A percentile compares a stretch with the other conserved stretches of the same genome.
Conservation (phyloP, 2,888 invertebrate genomes). For the Shargacucullia verbasci region DNA sequence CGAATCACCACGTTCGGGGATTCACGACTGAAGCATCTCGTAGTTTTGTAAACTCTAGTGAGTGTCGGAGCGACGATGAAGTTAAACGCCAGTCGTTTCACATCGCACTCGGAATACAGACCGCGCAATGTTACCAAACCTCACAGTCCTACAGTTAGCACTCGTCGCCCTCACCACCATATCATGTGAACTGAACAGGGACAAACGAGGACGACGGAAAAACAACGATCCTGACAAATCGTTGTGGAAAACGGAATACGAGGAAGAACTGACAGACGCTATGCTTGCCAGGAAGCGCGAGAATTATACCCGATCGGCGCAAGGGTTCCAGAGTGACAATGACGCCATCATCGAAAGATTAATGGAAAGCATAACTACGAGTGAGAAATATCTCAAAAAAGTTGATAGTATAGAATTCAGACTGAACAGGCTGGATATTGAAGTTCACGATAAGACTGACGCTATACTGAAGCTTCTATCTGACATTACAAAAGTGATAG, state of each 20-base stretch:
- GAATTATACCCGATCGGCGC: constrained; percentile 71
- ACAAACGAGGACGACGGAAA: constrained; percentile 65
- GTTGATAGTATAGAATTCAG: constrained; percentile 83
- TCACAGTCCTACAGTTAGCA: constrained; percentile 55
- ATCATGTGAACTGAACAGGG: constrained; percentile 58
- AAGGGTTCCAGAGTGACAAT: constrained; percentile 68
- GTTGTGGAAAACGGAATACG: constrained; percentile 83
- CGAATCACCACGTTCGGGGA: constrained; percentile 62
- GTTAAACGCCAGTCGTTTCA: constrained; percentile 62
- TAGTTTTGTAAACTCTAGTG: constrained; percentile 70
- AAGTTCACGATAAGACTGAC: constrained; percentile 83
- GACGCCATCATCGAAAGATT: constrained; percentile 80
- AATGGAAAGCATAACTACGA: constrained; percentile 80
- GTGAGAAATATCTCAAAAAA: constrained; percentile 83
- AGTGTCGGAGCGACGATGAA: constrained; percentile 30
- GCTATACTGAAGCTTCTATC: constrained; percentile 74
- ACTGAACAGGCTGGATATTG: constrained; percentile 81
- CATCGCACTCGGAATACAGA: constrained; percentile 60
- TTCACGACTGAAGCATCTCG: constrained; percentile 60
- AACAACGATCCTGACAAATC: constrained; percentile 69
- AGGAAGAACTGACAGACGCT: constrained; percentile 79
- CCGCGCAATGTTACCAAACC: constrained; percentile 68
- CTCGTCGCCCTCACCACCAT: constrained; percentile 59
- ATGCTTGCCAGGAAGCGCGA: constrained; percentile 69
- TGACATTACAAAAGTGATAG: constrained; percentile 66